Evolutionary conservation across 1,140 invertebrate genomes (phyloP).

Genomic region (Caenorhabditis latens): DNA sequence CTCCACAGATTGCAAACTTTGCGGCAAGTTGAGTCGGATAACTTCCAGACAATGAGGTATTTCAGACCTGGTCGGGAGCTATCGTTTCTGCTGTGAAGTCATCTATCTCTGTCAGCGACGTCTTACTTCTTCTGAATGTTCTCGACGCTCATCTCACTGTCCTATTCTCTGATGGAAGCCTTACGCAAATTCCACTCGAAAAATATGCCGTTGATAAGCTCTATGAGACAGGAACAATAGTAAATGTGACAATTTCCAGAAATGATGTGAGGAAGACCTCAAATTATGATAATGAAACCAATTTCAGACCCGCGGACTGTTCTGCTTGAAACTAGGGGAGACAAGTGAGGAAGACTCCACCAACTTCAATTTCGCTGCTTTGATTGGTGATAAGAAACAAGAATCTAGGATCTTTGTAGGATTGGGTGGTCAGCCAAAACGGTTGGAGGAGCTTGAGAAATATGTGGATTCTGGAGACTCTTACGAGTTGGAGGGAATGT

Average conservation of each 20-base stretch:
- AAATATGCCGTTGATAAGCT: background rate
- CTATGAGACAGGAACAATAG: background rate
- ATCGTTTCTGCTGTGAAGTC: constrained; percentile 49
- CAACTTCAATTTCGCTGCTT: constrained; percentile 14
- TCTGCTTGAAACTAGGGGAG: constrained; percentile 32
- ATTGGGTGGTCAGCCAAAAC: background rate
- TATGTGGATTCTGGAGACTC: background rate
- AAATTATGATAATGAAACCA: background rate
- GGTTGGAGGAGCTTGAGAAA: background rate
- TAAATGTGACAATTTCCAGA: background rate
- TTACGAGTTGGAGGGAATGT: background rate
- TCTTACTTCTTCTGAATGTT: constrained; percentile 24
- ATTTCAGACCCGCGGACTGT: constrained; percentile 17
- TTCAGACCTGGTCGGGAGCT: constrained; percentile 64
- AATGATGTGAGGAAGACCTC: background rate
- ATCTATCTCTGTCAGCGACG: constrained; percentile 14
- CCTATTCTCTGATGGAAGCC: background rate
- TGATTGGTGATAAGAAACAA: background rate
- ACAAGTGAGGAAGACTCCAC: constrained; percentile 38
- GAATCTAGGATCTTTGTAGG: constrained; percentile 10
- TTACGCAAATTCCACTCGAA: background rate
- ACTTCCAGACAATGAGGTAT: background rate
- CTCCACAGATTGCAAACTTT: constrained; percentile 57
- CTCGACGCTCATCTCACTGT: constrained; percentile 7
- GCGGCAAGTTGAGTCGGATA: background rate